These are phyloP conservation scores for Strongylocentrotus purpuratus DNA, from an alignment of 35 echinoderm and acorn worm genomes.

Conservation along the genomic window DNA sequence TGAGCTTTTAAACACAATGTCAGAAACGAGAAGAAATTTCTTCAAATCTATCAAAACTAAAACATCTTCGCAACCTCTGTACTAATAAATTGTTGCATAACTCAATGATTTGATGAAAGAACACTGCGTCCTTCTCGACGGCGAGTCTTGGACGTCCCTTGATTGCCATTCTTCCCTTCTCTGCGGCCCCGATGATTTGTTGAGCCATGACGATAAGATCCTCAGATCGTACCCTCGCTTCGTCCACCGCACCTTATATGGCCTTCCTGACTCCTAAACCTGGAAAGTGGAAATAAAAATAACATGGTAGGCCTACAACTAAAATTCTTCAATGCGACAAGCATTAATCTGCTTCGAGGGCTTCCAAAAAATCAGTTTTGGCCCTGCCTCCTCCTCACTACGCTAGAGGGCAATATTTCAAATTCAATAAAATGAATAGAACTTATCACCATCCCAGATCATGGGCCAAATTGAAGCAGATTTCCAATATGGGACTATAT, in stretches of 20 bases:
- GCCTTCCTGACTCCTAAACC: neutral
- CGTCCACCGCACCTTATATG: neutral
- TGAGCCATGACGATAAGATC: neutral
- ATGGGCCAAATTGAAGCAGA: too few relatives aligned
- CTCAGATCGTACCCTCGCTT: neutral
- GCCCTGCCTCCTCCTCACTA: neutral
- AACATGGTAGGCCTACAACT: too few relatives aligned
- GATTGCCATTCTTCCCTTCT: neutral
- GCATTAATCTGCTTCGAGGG: neutral
- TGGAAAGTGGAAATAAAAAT: neutral
- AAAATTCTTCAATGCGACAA: conserved; percentile 31
- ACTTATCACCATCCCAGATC: too few relatives aligned
- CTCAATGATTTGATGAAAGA: neutral
- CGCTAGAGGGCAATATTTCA: neutral
- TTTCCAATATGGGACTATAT: too few relatives aligned
- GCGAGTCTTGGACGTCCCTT: neutral
- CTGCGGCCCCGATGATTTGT: neutral
- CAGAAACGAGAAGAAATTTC: neutral
- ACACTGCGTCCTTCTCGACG: neutral
- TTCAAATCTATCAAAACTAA: neutral
- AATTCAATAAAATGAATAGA: neutral
- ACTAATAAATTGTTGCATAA: neutral
- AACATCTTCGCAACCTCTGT: neutral
- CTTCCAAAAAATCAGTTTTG: conserved; percentile 32
- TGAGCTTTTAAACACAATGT: neutral